A percentile compares a stretch with the other conserved stretches of the same genome.
Evolutionary conservation across 2,888 invertebrate genomes (phyloP).

Genomic region (Blera fallax): DNA sequence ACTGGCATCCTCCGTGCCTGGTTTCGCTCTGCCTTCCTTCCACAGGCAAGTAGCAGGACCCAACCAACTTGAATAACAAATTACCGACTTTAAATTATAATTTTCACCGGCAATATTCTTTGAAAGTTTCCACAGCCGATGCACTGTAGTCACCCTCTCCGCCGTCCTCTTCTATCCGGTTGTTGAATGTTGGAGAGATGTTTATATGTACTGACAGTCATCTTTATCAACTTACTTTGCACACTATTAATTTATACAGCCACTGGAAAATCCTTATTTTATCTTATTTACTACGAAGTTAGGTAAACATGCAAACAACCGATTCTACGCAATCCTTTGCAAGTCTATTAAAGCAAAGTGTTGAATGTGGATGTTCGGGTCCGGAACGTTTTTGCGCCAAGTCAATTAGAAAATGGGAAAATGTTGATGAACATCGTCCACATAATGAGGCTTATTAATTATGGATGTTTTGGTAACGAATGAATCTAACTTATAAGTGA

Average conservation of each 20-base stretch:
- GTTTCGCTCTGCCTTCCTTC: conserved; percentile 20
- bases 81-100: conserved; percentile 72
- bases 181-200: conserved; percentile 58
- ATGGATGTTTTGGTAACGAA: not conserved
- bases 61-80: conserved; percentile 71
- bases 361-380: conserved; percentile 4
- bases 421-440: conserved; percentile 28
- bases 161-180: conserved; percentile 12
- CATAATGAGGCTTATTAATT: conserved; percentile 7
- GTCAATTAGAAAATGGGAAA: conserved; percentile 50
- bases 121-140: conserved; percentile 66
- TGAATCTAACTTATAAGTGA: too few relatives aligned
- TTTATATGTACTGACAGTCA: conserved; percentile 67
- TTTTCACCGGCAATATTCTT: conserved; percentile 71
- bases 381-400: conserved; percentile 6
- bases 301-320: conserved; percentile 65
- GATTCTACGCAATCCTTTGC: conserved; percentile 36
- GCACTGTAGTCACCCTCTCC: conserved; percentile 17
- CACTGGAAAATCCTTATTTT: conserved; percentile 70
- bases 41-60: conserved; percentile 34
- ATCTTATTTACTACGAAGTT: conserved; percentile 59
- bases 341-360: conserved; percentile 31
- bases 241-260: conserved; percentile 72
- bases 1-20: conserved; percentile 21
- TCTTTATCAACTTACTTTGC: conserved; percentile 71